Percentiles rank a stretch among this genome's conserved stretches.
Evolutionary conservation across 2,888 invertebrate genomes (phyloP).

Genomic region (Monochamus alternatus): DNA sequence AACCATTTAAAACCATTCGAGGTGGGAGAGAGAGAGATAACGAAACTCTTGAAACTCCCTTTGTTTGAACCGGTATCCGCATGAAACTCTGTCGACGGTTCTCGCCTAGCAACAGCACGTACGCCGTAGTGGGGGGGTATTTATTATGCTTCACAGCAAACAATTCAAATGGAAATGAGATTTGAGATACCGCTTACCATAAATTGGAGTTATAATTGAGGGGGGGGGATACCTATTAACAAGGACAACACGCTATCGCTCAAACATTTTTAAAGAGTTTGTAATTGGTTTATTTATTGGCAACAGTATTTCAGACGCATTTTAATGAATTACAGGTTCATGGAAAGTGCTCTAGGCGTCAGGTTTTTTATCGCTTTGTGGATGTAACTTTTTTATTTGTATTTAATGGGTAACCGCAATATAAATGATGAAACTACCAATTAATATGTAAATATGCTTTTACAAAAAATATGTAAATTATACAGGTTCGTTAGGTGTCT

Average conservation of each 20-base stretch:
- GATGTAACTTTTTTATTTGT: constrained; percentile 23
- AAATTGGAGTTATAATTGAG: constrained; percentile 39
- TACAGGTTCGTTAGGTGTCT: no score
- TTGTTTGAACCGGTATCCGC: constrained; percentile 49
- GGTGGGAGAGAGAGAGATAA: constrained; percentile 53
- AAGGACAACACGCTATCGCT: constrained; percentile 46
- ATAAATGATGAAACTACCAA: no score
- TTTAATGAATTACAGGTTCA: constrained; percentile 37
- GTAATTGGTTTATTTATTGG: constrained; percentile 43
- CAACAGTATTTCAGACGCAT: constrained; percentile 23
- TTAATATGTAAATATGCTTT: no score
- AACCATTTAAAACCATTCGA: constrained; percentile 59
- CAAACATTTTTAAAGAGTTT: constrained; percentile 47
- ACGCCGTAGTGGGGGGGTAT: constrained; percentile 64
- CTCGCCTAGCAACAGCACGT: constrained; percentile 54
- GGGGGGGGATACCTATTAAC: constrained; percentile 36
- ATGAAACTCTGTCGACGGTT: constrained; percentile 51
- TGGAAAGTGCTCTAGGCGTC: constrained; percentile 22
- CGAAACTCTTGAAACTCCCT: constrained; percentile 57
- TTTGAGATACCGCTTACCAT: constrained; percentile 51
- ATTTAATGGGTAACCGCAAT: not conserved
- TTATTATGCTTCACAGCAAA: constrained; percentile 54
- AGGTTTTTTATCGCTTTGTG: not conserved
- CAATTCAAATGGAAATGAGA: constrained; percentile 55
- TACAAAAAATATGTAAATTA: no score